Base-by-base conservation (phyloP, 2,888 invertebrate genomes). In the Vanessa cardui region DNA sequence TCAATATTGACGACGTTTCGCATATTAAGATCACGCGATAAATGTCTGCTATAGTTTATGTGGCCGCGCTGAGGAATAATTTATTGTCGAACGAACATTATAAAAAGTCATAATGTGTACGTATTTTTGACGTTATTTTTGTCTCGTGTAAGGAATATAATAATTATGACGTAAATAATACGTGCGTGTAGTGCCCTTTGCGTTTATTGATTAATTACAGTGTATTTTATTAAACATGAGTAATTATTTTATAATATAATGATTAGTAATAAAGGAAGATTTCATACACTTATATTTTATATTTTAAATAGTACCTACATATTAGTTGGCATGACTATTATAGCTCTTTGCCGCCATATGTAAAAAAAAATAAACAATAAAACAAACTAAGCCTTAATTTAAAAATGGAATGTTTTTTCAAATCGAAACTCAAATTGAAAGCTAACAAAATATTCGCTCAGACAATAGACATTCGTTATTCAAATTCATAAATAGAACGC, bases 401-500 rank as follows among this genome's bases (percentile, higher is more conserved):
- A 16, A 45, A 26, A 16, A 18, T 18, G 6, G 39, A 58, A 59
- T 21, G 52, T 52, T 18, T 31, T 54, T 54, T 21, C 9, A 54
- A 33, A 33, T 15, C 1, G 20, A 65, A 60, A 39, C 20, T 20
- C 26, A 18, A 44, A 47, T 12, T 44, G 39, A 21, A 21, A 61
- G 50, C 52, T 18, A 46, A 39, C 39, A 52, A 58, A 70, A 62
- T 33, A 65, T 62, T 52, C 61, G 64, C 26, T 46, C 67, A 31
- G 56, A 65, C 63, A 66, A 64, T 45, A 58, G 21, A 18, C 54
- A 33, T 50, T 65, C 62, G 52, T 61, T 56, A 66, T 62, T 65
- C 59, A 68, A 65, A 62, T 62, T 62, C 56, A 62, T 60, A 59
- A 64, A 65, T 44, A 56, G 49, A 67, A 59, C 82, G 83, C 86